Conservation (phyloP, 2,797 vertebrate genomes). For the Pangasius sanitwongsei region DNA sequence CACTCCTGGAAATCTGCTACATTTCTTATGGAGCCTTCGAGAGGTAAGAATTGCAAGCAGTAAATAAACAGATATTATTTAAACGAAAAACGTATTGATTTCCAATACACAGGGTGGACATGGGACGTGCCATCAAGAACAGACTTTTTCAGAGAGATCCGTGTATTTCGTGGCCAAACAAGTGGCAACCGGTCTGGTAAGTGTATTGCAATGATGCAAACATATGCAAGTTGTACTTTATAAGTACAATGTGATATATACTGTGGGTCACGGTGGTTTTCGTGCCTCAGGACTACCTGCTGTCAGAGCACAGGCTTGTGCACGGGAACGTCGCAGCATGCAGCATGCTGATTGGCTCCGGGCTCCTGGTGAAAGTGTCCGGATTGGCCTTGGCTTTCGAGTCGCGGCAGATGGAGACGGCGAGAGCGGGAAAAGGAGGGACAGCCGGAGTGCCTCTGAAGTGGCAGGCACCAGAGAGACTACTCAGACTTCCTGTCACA, state of each 20-base stretch:
- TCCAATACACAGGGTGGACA: conserved; percentile 44
- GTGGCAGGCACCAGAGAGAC: conserved; percentile 76
- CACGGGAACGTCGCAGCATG: conserved; percentile 73
- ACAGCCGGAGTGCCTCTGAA: conserved; percentile 71
- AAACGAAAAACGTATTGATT: background rate
- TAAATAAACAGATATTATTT: background rate
- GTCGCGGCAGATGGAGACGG: conserved; percentile 57
- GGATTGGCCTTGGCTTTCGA: conserved; percentile 71
- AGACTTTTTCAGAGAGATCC: conserved; percentile 68
- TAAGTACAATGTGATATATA: background rate
- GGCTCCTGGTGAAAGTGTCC: conserved; percentile 67
- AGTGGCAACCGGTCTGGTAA: conserved; percentile 71
- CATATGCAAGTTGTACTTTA: background rate
- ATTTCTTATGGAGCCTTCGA: conserved; percentile 70
- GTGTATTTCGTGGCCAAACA: conserved; percentile 72
- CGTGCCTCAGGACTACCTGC: conserved; percentile 73
- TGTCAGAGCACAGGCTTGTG: conserved; percentile 70
- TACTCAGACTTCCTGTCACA: conserved; percentile 66
- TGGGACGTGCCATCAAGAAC: conserved; percentile 23
- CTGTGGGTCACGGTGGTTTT: background rate
- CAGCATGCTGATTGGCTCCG: conserved; percentile 72
- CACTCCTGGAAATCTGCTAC: conserved; percentile 70
- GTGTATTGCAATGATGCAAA: conserved; percentile 34
- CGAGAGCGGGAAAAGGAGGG: conserved; percentile 53
- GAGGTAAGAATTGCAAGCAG: conserved; percentile 54